phyloP scores from a whole-genome alignment of 1,140 invertebrate species.

The Apis cerana region DNA sequence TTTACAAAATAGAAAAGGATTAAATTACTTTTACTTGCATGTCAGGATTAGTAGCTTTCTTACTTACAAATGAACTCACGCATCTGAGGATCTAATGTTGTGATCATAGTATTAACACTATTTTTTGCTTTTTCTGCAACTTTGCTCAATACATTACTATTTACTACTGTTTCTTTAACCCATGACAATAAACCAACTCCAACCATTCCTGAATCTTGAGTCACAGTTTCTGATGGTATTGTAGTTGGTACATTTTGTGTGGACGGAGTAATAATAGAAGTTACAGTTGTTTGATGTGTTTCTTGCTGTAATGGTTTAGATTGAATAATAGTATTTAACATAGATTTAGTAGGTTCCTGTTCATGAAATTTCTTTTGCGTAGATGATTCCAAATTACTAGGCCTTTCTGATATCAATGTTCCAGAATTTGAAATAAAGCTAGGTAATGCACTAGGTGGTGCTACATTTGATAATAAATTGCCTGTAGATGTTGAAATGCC shows the following conservation, averaged over 20 bases:
- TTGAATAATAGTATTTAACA: conserved; percentile 38
- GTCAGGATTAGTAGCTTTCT: conserved; percentile 34
- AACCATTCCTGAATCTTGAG: conserved; percentile 62
- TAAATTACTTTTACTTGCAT: conserved; percentile 13
- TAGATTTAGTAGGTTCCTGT: conserved; percentile 46
- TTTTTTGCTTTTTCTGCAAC: conserved; percentile 91
- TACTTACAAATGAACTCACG: conserved; percentile 91
- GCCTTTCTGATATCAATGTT: conserved; percentile 1
- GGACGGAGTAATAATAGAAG: conserved; percentile 1
- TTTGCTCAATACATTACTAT: conserved; percentile 82
- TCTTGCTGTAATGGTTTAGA: conserved; percentile 44
- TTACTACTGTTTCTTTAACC: conserved; percentile 80
- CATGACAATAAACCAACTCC: conserved; percentile 79
- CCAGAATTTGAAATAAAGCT: conserved; percentile 76
- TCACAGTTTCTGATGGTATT: conserved; percentile 34
- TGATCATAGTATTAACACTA: conserved; percentile 93
- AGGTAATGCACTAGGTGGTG: conserved; percentile 79
- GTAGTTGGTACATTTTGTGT: conserved; percentile 32
- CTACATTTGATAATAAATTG: conserved; percentile 77
- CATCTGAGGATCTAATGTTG: conserved; percentile 95
- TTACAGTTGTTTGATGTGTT: neutral
- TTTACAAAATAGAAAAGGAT: neutral
- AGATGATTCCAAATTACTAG: conserved; percentile 11
- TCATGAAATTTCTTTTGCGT: conserved; percentile 26
- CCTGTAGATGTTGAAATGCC: conserved; percentile 64